Base-by-base conservation (phyloP, 2,888 invertebrate genomes). In the Cephus rjabovi region DNA sequence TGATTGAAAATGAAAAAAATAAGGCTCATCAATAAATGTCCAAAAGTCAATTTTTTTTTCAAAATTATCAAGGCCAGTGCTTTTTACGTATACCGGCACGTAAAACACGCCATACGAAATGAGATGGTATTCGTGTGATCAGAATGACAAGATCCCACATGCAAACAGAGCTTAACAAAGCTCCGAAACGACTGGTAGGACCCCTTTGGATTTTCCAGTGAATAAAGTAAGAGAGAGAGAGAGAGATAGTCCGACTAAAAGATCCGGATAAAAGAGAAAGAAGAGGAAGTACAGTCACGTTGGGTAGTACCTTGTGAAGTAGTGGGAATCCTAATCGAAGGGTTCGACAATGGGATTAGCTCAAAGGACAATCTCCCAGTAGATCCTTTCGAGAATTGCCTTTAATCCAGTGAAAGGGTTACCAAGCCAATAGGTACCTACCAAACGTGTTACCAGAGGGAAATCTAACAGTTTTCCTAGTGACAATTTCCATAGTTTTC, bases 81-180 rank as follows among this genome's bases (percentile, higher is more conserved):
- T 70, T 83, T 81, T 79, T 83, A 84, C 76, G 82, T 86, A 77
- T 86, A 83, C 81, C 83, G 85, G 74, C 83, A 87, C 82, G 84
- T 87, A 79, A 85, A 84, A 79, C 85, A 86, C 83, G 86, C 83
- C 77, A 88, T 87, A 79, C 82, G 80, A 81, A 83, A 84, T 78
- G 82, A 87, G 82, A 87, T 86, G 79, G 86, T 86, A 76, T 84
- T 86, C 76, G 83, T 87, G 83, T 87, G 84, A 84, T 81, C 40
- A 9, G 40, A 23, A 40, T 23, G 40, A 6, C 23, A 40, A 40
- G 6, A 40, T 23, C 40, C 15, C 40, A 40, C 40, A 40, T 40
- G 40, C 6, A 23, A 40, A 23, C 40, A 15, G 40, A 40, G 6
- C 40, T 40, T 15, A 40, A 40, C 40, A 40, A 40, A 40, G 40